Percentiles rank a stretch among this genome's conserved stretches.
Evolutionary conservation across 2,888 invertebrate genomes (phyloP).

Genomic region (Allygus modestus): DNA sequence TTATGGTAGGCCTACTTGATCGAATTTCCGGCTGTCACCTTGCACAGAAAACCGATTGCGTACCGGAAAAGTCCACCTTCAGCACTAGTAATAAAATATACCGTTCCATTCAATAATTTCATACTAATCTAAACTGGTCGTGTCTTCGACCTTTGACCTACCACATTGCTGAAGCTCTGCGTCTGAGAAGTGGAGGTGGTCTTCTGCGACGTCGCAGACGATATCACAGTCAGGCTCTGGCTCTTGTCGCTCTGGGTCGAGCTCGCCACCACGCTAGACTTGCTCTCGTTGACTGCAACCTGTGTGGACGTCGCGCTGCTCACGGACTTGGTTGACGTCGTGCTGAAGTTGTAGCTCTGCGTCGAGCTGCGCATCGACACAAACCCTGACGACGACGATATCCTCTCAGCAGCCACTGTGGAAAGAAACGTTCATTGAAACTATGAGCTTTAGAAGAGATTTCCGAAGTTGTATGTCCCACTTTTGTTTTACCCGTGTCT

Average conservation of each 20-base stretch:
- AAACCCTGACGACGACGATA: slow-evolving; percentile 68
- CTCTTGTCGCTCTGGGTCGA: slow-evolving; percentile 35
- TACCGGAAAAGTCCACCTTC: too few relatives aligned
- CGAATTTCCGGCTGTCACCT: too few relatives aligned
- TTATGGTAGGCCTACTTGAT: too few relatives aligned
- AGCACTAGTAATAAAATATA: too few relatives aligned
- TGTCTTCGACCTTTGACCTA: neutral
- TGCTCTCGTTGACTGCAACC: slow-evolving; percentile 35
- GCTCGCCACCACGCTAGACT: neutral
- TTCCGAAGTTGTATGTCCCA: too few relatives aligned
- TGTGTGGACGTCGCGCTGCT: slow-evolving; percentile 21
- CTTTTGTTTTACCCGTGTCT: too few relatives aligned
- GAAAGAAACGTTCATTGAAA: neutral
- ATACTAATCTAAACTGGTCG: too few relatives aligned
- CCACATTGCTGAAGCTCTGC: neutral
- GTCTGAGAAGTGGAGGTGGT: slow-evolving; percentile 65
- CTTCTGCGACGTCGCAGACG: slow-evolving; percentile 55
- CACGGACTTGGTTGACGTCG: slow-evolving; percentile 50
- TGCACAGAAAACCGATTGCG: too few relatives aligned
- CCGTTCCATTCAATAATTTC: too few relatives aligned
- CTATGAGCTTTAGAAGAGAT: too few relatives aligned
- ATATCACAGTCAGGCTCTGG: slow-evolving; percentile 33
- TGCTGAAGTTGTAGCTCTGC: slow-evolving; percentile 65
- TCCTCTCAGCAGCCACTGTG: slow-evolving; percentile 64
- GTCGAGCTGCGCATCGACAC: slow-evolving; percentile 67